These are phyloP conservation scores for Lophotis ruficrista DNA, from an alignment of 2,113 vertebrate species.

Conservation along the genomic window DNA sequence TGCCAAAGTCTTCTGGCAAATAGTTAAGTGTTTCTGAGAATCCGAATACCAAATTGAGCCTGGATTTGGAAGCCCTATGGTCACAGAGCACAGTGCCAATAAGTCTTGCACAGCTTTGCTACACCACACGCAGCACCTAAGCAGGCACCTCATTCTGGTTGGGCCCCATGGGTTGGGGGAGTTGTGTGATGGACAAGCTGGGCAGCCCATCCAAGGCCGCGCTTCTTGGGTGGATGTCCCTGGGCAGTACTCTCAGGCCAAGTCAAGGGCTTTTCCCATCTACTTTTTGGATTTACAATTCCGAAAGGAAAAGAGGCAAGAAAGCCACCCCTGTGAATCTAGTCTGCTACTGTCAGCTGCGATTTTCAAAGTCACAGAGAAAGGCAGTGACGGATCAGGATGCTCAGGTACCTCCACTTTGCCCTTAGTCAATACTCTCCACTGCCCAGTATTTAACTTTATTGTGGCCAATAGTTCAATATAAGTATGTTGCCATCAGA, in stretches of 20 bases:
- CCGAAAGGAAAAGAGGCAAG: not conserved
- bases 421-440: not conserved
- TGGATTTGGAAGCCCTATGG: not conserved
- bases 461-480: not conserved
- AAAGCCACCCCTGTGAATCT: not conserved
- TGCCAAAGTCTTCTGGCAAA: not conserved
- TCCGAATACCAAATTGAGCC: not conserved
- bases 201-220: accelerated
- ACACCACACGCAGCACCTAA: not conserved
- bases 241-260: not conserved
- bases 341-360: not conserved
- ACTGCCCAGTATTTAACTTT: not conserved
- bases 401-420: not conserved
- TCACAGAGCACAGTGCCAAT: not conserved
- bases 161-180: accelerated
- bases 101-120: not conserved
- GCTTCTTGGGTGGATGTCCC: accelerated
- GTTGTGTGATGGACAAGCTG: accelerated
- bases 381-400: not conserved
- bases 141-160: not conserved
- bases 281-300: not conserved
- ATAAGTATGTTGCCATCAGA: not conserved
- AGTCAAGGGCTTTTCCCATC: not conserved
- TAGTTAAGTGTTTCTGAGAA: not conserved
- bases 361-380: not conserved